phyloP scores from a whole-genome alignment of 2,797 vertebrate genomes.

The Cheirogaleus major region DNA sequence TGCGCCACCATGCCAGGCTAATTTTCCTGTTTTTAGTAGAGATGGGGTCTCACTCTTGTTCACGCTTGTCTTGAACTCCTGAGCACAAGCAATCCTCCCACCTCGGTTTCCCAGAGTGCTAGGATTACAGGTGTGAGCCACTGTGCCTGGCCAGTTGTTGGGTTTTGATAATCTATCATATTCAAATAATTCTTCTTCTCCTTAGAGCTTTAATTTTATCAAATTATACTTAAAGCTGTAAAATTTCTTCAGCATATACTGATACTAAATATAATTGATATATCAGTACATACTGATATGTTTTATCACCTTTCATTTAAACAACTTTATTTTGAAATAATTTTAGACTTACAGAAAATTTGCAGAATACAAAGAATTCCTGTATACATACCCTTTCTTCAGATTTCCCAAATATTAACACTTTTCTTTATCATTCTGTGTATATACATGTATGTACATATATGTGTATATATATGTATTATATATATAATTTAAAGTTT shows the following conservation, averaged over 20 bases:
- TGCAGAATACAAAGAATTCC: constrained; percentile 46
- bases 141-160: too few species aligned
- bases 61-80: too few species aligned
- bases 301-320: not conserved
- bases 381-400: not conserved
- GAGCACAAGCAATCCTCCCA: too few species aligned
- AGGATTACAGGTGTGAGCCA: too few species aligned
- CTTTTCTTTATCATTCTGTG: not conserved
- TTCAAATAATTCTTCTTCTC: not conserved
- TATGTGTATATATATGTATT: not conserved
- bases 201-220: not conserved
- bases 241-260: not conserved
- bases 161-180: not conserved
- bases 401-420: constrained; percentile 5
- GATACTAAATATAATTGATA: not conserved
- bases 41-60: not conserved
- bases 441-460: not conserved
- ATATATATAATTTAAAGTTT: not conserved
- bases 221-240: constrained; percentile 1
- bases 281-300: not conserved
- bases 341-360: constrained; percentile 48
- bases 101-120: too few species aligned
- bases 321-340: not conserved
- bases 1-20: too few species aligned
- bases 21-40: too few species aligned